phyloP scores from a whole-genome alignment of 1,140 invertebrate species.

The Laodelphax striatellus region DNA sequence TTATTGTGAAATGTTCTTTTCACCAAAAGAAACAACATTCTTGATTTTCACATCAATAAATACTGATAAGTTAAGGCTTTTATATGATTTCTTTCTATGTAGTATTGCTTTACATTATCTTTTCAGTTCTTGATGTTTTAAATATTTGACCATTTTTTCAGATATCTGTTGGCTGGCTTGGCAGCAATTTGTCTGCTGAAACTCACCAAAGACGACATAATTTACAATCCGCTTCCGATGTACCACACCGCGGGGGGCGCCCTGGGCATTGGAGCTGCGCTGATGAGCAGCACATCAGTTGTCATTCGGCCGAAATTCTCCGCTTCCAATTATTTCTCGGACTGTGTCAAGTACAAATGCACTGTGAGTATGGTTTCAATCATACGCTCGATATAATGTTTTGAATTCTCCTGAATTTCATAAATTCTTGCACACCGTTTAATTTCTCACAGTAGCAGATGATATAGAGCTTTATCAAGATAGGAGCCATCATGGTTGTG shows the following conservation, averaged over 20 bases:
- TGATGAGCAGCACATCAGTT: conserved; percentile 47
- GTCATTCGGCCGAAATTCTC: conserved; percentile 63
- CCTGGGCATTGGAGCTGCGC: conserved; percentile 44
- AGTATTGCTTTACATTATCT: too few relatives aligned
- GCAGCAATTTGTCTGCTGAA: conserved; percentile 33
- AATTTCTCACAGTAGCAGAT: too few relatives aligned
- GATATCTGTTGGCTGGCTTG: conserved; percentile 33
- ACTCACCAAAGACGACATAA: conserved; percentile 31
- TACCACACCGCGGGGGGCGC: conserved; percentile 58
- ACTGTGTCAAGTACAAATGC: conserved; percentile 58
- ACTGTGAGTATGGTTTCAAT: conserved; percentile 43
- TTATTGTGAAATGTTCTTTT: too few relatives aligned
- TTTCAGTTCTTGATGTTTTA: neutral
- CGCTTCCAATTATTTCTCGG: conserved; percentile 60
- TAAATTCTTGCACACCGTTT: too few relatives aligned
- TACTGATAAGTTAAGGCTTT: conserved; percentile 1
- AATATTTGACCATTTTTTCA: conserved; percentile 14
- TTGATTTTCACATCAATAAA: neutral
- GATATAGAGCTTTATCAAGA: too few relatives aligned
- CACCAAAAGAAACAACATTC: too few relatives aligned
- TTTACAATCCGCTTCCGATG: conserved; percentile 54
- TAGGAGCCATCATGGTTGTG: too few relatives aligned
- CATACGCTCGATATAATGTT: too few relatives aligned
- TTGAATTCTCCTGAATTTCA: too few relatives aligned
- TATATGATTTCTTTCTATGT: conserved; percentile 6